Evolutionary conservation across 2,797 vertebrate species (phyloP).

Genomic region (Tragopan temminckii): DNA sequence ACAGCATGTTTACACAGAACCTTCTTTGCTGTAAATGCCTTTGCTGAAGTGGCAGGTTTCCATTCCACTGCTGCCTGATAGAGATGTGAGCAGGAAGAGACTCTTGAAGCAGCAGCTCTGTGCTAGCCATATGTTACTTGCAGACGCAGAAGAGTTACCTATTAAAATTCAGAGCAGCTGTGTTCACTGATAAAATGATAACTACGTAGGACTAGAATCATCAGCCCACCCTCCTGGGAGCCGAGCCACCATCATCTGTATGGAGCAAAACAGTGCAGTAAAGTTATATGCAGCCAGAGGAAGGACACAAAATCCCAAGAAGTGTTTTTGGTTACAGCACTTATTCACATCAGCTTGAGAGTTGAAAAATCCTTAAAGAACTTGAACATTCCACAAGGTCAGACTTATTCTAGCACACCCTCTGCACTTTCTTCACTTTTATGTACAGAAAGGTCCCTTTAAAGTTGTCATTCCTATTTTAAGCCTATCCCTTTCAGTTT

Average conservation of each 20-base stretch:
- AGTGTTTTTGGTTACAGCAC: background rate
- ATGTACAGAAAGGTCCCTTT: background rate
- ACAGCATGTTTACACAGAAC: background rate
- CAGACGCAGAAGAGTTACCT: conserved; percentile 44
- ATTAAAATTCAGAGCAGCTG: conserved; percentile 71
- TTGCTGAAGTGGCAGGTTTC: conserved; percentile 31
- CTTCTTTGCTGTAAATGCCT: conserved; percentile 15
- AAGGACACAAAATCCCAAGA: conserved; percentile 6
- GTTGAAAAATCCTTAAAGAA: background rate
- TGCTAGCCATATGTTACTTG: conserved; percentile 62
- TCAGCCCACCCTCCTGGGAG: conserved; percentile 17
- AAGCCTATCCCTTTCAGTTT: background rate
- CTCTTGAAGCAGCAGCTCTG: conserved; percentile 19
- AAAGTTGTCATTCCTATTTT: background rate
- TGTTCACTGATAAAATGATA: conserved; percentile 58
- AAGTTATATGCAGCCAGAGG: background rate
- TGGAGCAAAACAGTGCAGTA: background rate
- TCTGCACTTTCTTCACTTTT: background rate
- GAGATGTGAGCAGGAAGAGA: conserved; percentile 7
- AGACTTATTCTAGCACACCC: background rate
- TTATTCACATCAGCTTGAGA: background rate
- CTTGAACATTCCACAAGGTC: background rate
- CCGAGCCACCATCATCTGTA: background rate
- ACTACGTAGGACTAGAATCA: background rate
- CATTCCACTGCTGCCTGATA: conserved; percentile 28